Conservation (phyloP, 2,888 invertebrate species). For the Rosalia funebris region DNA sequence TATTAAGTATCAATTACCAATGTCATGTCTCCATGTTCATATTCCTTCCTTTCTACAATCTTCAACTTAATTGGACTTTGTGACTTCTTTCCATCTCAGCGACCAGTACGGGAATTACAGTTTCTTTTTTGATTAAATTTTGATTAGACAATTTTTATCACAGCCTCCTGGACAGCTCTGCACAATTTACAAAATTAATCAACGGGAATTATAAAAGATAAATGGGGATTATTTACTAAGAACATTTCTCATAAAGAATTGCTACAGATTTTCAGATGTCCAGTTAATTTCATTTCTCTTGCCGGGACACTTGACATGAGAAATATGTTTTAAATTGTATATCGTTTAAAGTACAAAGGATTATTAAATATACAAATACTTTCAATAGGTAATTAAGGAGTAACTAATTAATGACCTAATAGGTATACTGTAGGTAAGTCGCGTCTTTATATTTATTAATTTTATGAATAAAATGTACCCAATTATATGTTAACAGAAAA, state of each 20-base stretch:
- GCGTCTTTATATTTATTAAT: too few species aligned
- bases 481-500: too few species aligned
- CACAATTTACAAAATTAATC: conserved; percentile 42
- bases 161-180: conserved; percentile 37
- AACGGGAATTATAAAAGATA: conserved; percentile 41
- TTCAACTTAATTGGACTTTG: conserved; percentile 30
- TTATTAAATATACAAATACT: too few species aligned
- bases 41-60: conserved; percentile 5
- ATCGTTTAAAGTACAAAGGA: too few species aligned
- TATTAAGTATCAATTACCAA: neutral
- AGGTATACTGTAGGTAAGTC: too few species aligned
- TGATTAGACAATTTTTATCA: conserved; percentile 44
- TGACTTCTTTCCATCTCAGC: conserved; percentile 25
- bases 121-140: conserved; percentile 39
- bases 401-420: too few species aligned
- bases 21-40: conserved; percentile 11
- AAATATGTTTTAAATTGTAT: too few species aligned
- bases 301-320: too few species aligned
- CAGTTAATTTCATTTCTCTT: too few species aligned
- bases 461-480: too few species aligned
- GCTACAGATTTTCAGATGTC: conserved; percentile 13
- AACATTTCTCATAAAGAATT: conserved; percentile 16
- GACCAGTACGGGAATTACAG: conserved; percentile 28
- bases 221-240: conserved; percentile 40
- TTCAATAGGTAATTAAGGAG: too few species aligned